Base-by-base conservation (phyloP, 2,797 vertebrate genomes). In the Myotis findleyi region DNA sequence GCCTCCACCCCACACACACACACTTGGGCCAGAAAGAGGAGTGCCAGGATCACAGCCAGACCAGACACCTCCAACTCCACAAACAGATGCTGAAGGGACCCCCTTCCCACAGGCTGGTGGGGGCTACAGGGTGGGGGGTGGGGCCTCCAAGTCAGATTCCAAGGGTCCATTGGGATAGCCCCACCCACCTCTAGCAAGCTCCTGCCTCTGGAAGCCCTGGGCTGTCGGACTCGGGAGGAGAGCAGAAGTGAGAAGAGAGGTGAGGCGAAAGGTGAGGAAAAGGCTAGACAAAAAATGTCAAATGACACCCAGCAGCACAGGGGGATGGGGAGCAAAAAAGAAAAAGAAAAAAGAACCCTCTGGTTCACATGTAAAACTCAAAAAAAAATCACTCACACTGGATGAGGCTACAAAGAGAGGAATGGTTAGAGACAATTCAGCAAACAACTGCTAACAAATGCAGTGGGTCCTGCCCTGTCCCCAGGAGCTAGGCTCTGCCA, bases 401-500 rank as follows among this genome's bases (percentile, higher is more conserved):
- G 75, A 71, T 9, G 13, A 82, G 71, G 53, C n/a, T 3, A 30
- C 23, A 81, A 36, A 79, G 64, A 62, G 11, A 95, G 95, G 91
- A 96, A 94, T 84, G 82, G 89, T 86, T 55, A 93, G 73, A 95
- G 80, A 82, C 89, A 73, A 69, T 55, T 66, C 88, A 64, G 72
- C 72, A 64, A 57, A 79, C 33, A 76, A 68, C 16, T n/a, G 57
- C 49, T 53, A 69, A 81, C 73, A 30, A n/a, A 55, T 27, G 85
- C 36, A 93, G 57, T 55, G n/a, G 94, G 36, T 84, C 84, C 51
- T 72, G 91, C 93, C 77, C 89, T 27, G 62, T 30, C 79, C 77
- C 75, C 55, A 36, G 64, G 49, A 66, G 57, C 84, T 33, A 53
- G 93, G 59, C 76, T 85, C 77, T 47, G 79, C 92, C 66, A 79